Evolutionary conservation across 2,797 vertebrate species (phyloP).

Genomic region (Mus minutoides): DNA sequence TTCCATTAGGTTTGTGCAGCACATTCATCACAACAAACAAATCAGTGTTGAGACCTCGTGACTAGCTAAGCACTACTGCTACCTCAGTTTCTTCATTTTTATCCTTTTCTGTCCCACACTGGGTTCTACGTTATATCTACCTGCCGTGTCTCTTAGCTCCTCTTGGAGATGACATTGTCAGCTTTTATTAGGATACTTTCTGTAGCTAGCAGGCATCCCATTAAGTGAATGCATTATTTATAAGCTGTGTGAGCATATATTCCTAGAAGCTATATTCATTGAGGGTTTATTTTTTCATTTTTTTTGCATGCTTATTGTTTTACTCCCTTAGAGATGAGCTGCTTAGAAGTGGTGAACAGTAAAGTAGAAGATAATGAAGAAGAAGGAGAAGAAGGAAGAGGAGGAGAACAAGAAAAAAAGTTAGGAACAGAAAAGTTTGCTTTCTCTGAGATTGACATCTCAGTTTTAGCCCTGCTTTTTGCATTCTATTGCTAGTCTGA

Average conservation of each 20-base stretch:
- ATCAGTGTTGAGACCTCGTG: not conserved
- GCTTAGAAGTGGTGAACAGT: not conserved
- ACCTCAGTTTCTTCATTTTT: not conserved
- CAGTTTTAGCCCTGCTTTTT: not conserved
- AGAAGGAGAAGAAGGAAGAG: not conserved
- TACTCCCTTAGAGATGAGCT: not conserved
- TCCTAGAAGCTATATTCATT: not conserved
- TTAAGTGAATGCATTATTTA: constrained; percentile 28
- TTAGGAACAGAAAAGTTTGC: not conserved
- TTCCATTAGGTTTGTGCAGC: not conserved
- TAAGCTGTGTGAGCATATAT: not conserved
- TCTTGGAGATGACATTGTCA: not conserved
- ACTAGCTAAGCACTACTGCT: not conserved
- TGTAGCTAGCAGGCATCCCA: not conserved
- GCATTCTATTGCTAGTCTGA: not conserved
- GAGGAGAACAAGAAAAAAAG: not conserved
- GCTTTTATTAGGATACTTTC: not conserved
- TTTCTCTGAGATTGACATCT: not conserved
- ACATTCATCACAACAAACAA: not conserved
- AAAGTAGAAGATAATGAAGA: not conserved
- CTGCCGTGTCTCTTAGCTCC: not conserved
- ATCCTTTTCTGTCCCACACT: not conserved
- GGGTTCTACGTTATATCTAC: not conserved
- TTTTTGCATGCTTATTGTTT: not conserved
- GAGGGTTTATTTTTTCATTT: not conserved